phyloP scores from a whole-genome alignment of 92 coral and sea anemone genomes.

The Umimayanthus kanabou region DNA sequence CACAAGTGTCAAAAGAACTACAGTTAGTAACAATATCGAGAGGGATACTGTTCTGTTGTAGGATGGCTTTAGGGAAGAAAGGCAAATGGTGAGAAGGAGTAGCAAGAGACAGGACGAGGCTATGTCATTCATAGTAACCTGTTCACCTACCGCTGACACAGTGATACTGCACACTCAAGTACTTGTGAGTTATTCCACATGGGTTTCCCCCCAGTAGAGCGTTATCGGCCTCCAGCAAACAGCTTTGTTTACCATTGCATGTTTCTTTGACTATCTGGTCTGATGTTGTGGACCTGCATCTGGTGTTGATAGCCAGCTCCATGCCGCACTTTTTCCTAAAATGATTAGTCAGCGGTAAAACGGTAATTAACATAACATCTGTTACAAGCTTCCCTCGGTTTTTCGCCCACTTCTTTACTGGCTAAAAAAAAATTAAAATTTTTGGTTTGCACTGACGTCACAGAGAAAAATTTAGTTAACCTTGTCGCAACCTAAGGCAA shows the following conservation, averaged over 20 bases:
- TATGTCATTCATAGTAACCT: not conserved
- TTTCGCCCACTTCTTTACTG: no score
- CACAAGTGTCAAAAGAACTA: not conserved
- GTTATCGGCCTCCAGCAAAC: slow-evolving; percentile 59
- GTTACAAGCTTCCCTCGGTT: no score
- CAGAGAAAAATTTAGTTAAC: no score
- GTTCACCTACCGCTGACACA: slow-evolving; percentile 51
- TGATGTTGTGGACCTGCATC: slow-evolving; percentile 46
- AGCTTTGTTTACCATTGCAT: slow-evolving; percentile 44
- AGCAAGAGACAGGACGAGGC: no score
- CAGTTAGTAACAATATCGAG: not conserved
- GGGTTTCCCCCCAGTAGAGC: slow-evolving; percentile 57
- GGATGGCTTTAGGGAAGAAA: not conserved
- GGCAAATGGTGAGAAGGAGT: no score
- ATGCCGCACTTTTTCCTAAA: slow-evolving; percentile 49
- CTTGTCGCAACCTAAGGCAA: no score
- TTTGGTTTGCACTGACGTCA: no score
- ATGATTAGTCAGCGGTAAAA: no score
- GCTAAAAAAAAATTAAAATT: no score
- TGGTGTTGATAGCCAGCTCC: slow-evolving; percentile 45
- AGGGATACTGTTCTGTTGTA: no score
- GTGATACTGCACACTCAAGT: slow-evolving; percentile 40
- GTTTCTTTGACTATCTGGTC: slow-evolving; percentile 44
- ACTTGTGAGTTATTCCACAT: slow-evolving; percentile 62
- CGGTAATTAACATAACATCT: no score